A percentile compares a stretch with the other conserved stretches of the same genome.
phyloP scores from a whole-genome alignment of 2,113 vertebrate genomes.

The Stigmatopora argus region DNA sequence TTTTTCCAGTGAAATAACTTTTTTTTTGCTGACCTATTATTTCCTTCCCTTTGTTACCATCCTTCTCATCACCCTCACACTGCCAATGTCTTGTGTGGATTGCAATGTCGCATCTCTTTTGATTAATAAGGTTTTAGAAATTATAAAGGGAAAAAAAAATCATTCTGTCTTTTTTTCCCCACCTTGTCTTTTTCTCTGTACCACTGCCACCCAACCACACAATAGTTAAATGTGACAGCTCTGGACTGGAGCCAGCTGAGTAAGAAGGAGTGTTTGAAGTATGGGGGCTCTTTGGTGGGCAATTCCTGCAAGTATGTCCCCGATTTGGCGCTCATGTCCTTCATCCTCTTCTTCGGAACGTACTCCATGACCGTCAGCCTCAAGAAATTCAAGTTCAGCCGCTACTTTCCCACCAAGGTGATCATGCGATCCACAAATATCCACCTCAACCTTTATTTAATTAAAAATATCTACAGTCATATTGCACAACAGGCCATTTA shows the following conservation, averaged over 20 bases:
- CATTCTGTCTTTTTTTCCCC: slow-evolving; percentile 25
- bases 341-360: slow-evolving; percentile 97
- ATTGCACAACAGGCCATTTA: too few species aligned
- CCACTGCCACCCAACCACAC: slow-evolving; percentile 14
- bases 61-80: slow-evolving; percentile 8
- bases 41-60: slow-evolving; percentile 20
- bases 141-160: not conserved
- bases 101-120: slow-evolving; percentile 6
- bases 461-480: not conserved
- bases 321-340: slow-evolving; percentile 94
- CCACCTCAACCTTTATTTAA: not conserved
- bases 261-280: slow-evolving; percentile 91
- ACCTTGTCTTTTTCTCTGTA: slow-evolving; percentile 22
- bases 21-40: not conserved
- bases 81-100: slow-evolving; percentile 11
- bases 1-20: not conserved
- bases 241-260: slow-evolving; percentile 96
- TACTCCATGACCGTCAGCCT: slow-evolving; percentile 93
- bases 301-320: slow-evolving; percentile 87
- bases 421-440: slow-evolving; percentile 16
- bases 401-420: slow-evolving; percentile 97
- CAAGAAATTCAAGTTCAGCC: slow-evolving; percentile 97
- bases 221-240: slow-evolving; percentile 86
- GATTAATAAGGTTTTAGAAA: slow-evolving; percentile 8
- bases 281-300: slow-evolving; percentile 86